Percentiles rank a stretch among this genome's conserved stretches.
Evolutionary conservation across 2,797 vertebrate species (phyloP).

Genomic region (Jordanella pulchra): DNA sequence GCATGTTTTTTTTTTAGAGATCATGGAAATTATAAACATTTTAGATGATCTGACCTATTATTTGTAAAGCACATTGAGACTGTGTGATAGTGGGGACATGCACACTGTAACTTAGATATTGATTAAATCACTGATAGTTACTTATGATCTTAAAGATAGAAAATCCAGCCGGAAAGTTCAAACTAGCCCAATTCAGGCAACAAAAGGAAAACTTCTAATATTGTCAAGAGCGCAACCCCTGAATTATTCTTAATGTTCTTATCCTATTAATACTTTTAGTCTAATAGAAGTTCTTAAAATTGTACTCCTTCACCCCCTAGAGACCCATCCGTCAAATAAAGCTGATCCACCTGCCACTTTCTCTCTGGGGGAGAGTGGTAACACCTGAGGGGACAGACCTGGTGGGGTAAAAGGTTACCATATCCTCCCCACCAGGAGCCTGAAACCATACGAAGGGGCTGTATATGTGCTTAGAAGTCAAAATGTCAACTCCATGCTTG

Average conservation of each 20-base stretch:
- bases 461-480: slow-evolving; percentile 34
- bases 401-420: slow-evolving; percentile 69
- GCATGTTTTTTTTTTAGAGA: no score
- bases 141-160: no score
- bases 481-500: slow-evolving; percentile 58
- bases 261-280: slow-evolving; percentile 17
- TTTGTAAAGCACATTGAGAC: no score
- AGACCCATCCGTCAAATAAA: slow-evolving; percentile 34
- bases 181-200: no score
- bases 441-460: slow-evolving; percentile 30
- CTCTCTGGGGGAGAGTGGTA: slow-evolving; percentile 21
- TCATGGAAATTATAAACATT: no score
- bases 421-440: slow-evolving; percentile 53
- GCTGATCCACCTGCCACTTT: slow-evolving; percentile 30
- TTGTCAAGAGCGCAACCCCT: neutral
- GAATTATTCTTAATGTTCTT: neutral
- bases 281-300: slow-evolving; percentile 24
- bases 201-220: neutral
- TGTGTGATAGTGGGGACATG: no score
- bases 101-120: no score
- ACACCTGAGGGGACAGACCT: slow-evolving; percentile 41
- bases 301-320: slow-evolving; percentile 5
- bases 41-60: no score
- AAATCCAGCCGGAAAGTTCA: no score
- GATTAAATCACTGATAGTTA: no score